Conservation (phyloP, 2,888 invertebrate species). For the Heliothis peltigera region DNA sequence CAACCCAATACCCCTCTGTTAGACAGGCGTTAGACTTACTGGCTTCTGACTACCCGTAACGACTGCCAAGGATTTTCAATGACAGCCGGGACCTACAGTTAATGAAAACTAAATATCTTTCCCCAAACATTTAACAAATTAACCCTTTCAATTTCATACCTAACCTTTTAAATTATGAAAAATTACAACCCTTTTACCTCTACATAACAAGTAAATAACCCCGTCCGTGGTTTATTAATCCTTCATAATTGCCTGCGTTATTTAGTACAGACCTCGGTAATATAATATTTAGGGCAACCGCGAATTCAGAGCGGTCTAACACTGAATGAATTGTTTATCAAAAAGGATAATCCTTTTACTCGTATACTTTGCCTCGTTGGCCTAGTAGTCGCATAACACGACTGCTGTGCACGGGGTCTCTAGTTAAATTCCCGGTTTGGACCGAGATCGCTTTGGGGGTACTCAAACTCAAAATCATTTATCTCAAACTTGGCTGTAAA, state of each 20-base stretch:
- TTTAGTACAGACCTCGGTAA: not conserved
- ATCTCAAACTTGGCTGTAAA: no score
- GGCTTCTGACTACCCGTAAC: no score
- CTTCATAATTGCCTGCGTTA: slow-evolving; percentile 19
- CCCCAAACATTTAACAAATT: not conserved
- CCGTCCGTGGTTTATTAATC: slow-evolving; percentile 4
- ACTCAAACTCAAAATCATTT: no score
- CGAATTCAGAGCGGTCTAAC: not conserved
- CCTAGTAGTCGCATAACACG: no score
- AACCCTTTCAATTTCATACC: slow-evolving; percentile 2
- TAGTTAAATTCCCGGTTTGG: no score
- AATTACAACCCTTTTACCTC: not conserved
- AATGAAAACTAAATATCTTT: not conserved
- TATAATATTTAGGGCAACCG: slow-evolving; percentile 10
- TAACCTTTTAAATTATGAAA: not conserved
- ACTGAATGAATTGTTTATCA: slow-evolving; percentile 34
- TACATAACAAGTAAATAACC: slow-evolving; percentile 3
- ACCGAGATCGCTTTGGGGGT: no score
- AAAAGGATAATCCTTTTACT: slow-evolving; percentile 2
- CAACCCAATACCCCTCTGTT: no score
- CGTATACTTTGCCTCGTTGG: no score
- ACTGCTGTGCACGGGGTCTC: no score
- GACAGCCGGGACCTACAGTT: no score
- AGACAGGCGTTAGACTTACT: no score
- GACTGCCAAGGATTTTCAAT: no score